Base-by-base conservation (phyloP, 2,888 invertebrate species). In the Mycogona germanica region DNA sequence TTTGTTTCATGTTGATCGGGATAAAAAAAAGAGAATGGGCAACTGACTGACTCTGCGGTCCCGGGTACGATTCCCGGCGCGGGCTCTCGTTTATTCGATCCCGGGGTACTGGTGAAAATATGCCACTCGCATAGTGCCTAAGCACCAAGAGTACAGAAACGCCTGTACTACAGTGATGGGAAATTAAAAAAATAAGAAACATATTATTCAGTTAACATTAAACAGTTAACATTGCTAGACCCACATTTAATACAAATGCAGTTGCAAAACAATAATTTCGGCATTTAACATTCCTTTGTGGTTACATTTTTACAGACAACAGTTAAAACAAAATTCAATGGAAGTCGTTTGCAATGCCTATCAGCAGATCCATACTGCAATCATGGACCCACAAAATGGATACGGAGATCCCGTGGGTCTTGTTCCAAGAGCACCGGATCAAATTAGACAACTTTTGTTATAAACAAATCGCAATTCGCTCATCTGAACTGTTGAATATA, bases 271-370 rank as follows among this genome's bases (percentile, higher is more conserved):
- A n/a, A n/a, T n/a, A n/a, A n/a, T n/a, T n/a, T n/a, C n/a, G n/a
- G n/a, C n/a, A n/a, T n/a, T n/a, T n/a, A n/a, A n/a, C n/a, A n/a
- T n/a, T n/a, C n/a, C n/a, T n/a, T n/a, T n/a, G n/a, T n/a, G n/a
- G n/a, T n/a, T n/a, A 25, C 23, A 4, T 29, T 50, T 26, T 29
- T 40, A 17, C 19, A 55, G 71, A 56, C 68, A 68, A 55, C 59
- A 61, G n/a, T 64, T 70, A 9, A 86, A 86, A 64, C 83, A 79
- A 65, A 75, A 87, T 60, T 80, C 92, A 1, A 85, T 86, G 68
- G 85, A 87, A 70, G 84, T 93, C 3, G 82, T 95, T 59, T 76
- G 85, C 55, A 85, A 88, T 26, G 88, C 92, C 63, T 95, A 93
- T 68, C 80, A 80, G 44, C 63, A 65, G 56, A 67, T 72, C 58